These are phyloP conservation scores for Phyllopteryx taeniolatus DNA, from an alignment of 2,113 vertebrate species.

Conservation along the genomic window DNA sequence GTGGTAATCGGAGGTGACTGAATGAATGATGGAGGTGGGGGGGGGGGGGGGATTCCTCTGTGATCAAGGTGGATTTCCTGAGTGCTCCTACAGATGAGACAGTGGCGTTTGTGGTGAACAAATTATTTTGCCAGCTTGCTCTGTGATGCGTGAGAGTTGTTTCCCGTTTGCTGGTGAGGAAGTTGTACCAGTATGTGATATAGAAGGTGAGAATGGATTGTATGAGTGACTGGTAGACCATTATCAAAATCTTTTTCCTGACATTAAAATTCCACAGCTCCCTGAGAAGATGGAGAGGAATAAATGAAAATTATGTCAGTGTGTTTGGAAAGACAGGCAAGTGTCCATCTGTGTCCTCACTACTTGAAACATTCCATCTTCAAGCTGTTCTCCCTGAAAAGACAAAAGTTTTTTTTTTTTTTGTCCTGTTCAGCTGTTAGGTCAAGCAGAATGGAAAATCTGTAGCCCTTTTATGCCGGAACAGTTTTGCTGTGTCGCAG, in stretches of 20 bases:
- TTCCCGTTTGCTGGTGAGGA: background rate
- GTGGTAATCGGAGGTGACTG: background rate
- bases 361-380: too few species aligned
- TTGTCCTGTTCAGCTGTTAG: too few species aligned
- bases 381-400: too few species aligned
- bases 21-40: background rate
- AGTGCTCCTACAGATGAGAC: background rate
- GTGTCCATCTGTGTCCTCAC: too few species aligned
- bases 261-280: background rate
- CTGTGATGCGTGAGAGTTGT: background rate
- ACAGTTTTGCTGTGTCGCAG: too few species aligned
- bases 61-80: background rate
- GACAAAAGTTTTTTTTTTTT: too few species aligned
- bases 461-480: too few species aligned
- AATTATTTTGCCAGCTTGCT: background rate
- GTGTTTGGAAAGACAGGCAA: too few species aligned
- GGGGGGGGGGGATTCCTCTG: background rate
- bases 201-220: background rate
- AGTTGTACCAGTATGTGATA: background rate
- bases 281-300: too few species aligned
- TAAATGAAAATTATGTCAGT: too few species aligned
- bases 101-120: background rate
- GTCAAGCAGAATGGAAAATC: too few species aligned
- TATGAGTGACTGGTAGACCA: background rate
- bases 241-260: background rate